Evolutionary conservation across 2,113 vertebrate genomes (phyloP), one percentile per base, ranked within the genome.

Genomic region (Colaptes auratus): DNA sequence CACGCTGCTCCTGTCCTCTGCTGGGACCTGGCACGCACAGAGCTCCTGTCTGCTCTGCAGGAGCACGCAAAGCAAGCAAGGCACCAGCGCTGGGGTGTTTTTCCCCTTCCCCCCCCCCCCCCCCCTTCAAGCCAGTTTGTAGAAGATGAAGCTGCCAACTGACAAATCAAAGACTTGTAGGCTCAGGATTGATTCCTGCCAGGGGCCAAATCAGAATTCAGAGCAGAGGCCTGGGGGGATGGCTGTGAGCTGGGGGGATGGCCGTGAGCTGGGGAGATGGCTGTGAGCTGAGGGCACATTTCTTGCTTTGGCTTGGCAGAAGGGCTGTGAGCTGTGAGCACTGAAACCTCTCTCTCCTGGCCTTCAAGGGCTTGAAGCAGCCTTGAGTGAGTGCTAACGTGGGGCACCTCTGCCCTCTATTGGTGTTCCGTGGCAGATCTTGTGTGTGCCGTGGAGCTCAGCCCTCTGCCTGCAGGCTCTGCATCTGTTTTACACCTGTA

Each of bases 401-500:
- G 33, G 66, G 69, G 60, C 83, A 83, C 55, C 90, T 84, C 94
- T 96, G 96, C 96, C 95, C 91, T 92, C 96, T 95, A 4, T 86
- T 65, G 93, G 94, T 67, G 14, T 42, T 7, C 52, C 24, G 6
- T 27, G 44, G 82, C 44, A 60, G 77, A 15, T 25, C 63, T 4
- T 15, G n/a, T 21, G 31, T 14, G 39, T 36, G 52, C 58, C 42
- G 2, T n/a, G 3, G 24, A 44, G 15, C 27, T 6, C 50, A 7
- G 39, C 27, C 14, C 53, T 21, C 59, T 5, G 48, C n/a, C 53
- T 39, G 24, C 0, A 30, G 42, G 7, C 46, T 28, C 56, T n/a
- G 2, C 28, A 25, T 6, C 19, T 23, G 3, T 18, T 11, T 3
- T 6, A 13, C 7, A 2, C 11, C 21, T 7, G 21, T 8, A 5